Evolutionary conservation across 53 echinoderm and acorn worm species (phyloP).

Genomic region (Zoroaster sp.): DNA sequence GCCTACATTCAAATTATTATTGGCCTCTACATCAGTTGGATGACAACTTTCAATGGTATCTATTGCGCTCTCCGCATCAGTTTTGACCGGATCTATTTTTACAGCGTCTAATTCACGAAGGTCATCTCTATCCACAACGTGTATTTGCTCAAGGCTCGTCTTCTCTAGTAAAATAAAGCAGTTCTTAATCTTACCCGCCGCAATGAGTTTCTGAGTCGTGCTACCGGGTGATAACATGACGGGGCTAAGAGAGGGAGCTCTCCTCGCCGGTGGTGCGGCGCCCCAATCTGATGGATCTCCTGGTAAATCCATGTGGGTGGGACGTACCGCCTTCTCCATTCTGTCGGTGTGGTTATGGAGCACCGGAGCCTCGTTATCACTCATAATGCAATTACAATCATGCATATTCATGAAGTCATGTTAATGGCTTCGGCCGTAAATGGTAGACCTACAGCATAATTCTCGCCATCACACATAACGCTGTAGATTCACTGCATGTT

Average conservation of each 20-base stretch:
- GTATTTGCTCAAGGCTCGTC: not conserved
- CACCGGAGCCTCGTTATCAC: not conserved
- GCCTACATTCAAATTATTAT: too few species aligned
- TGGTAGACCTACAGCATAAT: not conserved
- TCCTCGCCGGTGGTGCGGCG: not conserved
- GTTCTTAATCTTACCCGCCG: constrained; percentile 41
- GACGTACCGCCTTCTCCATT: not conserved
- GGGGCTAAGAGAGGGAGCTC: constrained; percentile 5
- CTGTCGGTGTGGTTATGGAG: not conserved
- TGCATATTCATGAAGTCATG: not conserved
- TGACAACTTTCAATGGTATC: too few species aligned
- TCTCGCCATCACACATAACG: not conserved
- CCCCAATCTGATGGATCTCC: not conserved
- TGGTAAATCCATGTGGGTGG: not conserved
- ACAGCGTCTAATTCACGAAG: too few species aligned
- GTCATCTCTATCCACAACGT: too few species aligned
- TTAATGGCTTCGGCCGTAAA: too few species aligned
- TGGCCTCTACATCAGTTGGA: too few species aligned
- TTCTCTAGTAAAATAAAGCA: constrained; percentile 47
- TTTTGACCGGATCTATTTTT: too few species aligned
- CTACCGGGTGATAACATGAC: constrained; percentile 42
- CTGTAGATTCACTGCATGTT: not conserved
- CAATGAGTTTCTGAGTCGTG: constrained; percentile 49
- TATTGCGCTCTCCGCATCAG: too few species aligned
- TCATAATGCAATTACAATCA: not conserved